A percentile compares a stretch with the other conserved stretches of the same genome.
Conservation (phyloP, 2,888 invertebrate genomes). For the Ferdinandea cuprea region DNA sequence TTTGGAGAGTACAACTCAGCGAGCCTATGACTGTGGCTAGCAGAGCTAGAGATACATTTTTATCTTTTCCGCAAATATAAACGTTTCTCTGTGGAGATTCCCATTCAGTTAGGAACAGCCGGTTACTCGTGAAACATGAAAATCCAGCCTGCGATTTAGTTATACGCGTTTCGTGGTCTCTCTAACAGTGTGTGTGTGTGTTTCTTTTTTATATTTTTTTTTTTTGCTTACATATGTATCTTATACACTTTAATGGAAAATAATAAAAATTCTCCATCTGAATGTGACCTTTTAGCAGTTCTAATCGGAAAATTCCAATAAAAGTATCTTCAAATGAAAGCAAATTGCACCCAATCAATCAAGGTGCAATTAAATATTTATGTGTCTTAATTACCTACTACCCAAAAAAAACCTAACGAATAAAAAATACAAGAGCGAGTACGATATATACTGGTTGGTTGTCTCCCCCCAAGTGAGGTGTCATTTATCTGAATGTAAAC, state of each 20-base stretch:
- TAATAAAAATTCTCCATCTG: too few relatives aligned
- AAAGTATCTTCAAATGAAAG: too few relatives aligned
- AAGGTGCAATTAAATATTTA: conserved; percentile 26
- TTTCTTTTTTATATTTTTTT: conserved; percentile 7
- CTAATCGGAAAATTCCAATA: too few relatives aligned
- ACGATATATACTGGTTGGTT: conserved; percentile 19
- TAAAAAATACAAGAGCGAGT: conserved; percentile 18
- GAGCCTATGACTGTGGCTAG: neutral
- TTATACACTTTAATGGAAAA: conserved; percentile 8
- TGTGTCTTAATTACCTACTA: conserved; percentile 38
- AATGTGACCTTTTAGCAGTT: too few relatives aligned
- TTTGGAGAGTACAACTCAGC: conserved; percentile 38
- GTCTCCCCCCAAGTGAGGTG: conserved; percentile 22
- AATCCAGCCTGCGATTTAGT: conserved; percentile 39
- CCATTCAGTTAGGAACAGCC: conserved; percentile 71
- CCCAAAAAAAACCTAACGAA: neutral
- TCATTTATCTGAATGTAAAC: conserved; percentile 72
- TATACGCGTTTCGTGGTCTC: conserved; percentile 56
- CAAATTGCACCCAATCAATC: too few relatives aligned
- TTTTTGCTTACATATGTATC: conserved; percentile 18
- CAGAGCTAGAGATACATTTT: conserved; percentile 56
- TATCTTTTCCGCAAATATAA: conserved; percentile 67
- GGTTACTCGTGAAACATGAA: conserved; percentile 70
- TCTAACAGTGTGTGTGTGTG: conserved; percentile 27
- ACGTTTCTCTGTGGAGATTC: conserved; percentile 54